Percentiles rank a stretch among this genome's conserved stretches.
Evolutionary conservation across 2,888 invertebrate genomes (phyloP).

Genomic region (Limnephilus marmoratus): DNA sequence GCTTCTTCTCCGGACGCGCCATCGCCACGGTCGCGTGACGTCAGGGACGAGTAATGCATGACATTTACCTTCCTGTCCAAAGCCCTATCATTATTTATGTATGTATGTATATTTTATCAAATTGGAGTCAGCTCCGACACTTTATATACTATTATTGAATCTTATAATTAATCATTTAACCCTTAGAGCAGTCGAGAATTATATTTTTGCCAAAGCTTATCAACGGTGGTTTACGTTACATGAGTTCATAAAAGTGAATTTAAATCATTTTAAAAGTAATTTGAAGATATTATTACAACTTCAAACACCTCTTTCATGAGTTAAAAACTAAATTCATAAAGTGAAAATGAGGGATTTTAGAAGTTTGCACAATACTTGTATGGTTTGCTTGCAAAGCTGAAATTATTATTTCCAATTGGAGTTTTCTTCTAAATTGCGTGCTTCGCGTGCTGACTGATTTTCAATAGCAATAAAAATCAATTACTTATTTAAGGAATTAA

Average conservation of each 20-base stretch:
- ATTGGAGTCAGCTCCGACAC: constrained; percentile 5
- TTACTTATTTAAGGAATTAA: constrained; percentile 79
- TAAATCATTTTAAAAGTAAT: background rate
- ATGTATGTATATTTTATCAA: constrained; percentile 15
- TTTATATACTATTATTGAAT: background rate
- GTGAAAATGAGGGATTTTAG: background rate
- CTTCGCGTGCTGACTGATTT: constrained; percentile 81
- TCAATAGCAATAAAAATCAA: constrained; percentile 80
- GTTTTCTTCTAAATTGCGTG: constrained; percentile 79
- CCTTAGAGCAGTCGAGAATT: background rate
- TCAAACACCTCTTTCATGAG: background rate
- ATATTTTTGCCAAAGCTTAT: background rate
- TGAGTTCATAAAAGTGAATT: background rate
- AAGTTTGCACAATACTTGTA: constrained; percentile 50
- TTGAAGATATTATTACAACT: background rate
- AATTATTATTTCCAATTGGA: constrained; percentile 58
- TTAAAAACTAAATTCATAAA: background rate
- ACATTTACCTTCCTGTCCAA: constrained; percentile 31
- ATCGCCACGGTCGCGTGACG: background rate
- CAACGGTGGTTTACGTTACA: background rate
- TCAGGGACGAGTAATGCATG: background rate
- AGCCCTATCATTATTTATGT: constrained; percentile 27
- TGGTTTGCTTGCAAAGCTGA: constrained; percentile 64
- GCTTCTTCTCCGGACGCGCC: background rate
- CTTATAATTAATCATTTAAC: background rate